A percentile compares a stretch with the other conserved stretches of the same genome.
These are phyloP conservation scores for Gymnopithys bicolor DNA, from an alignment of 2,797 vertebrate genomes.

Conservation along the genomic window DNA sequence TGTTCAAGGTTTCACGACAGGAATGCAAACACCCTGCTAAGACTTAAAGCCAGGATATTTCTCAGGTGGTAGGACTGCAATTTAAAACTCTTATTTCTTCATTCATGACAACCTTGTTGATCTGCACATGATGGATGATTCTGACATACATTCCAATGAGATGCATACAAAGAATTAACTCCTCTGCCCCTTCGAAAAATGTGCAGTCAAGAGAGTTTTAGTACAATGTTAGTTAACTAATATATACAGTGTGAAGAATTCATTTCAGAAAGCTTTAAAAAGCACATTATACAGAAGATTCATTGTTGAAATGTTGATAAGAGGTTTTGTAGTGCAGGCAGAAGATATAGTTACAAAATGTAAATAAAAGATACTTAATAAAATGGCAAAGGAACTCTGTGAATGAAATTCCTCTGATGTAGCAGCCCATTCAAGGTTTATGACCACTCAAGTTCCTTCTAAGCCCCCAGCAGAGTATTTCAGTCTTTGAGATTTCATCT, in stretches of 20 bases:
- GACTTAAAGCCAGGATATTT: conserved; percentile 12
- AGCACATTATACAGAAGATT: conserved; percentile 8
- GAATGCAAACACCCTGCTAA: conserved; percentile 42
- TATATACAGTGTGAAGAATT: conserved; percentile 20
- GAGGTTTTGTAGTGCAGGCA: background rate
- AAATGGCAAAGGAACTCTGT: background rate
- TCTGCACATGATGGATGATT: conserved; percentile 15
- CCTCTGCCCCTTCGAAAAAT: background rate
- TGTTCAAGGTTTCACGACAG: background rate
- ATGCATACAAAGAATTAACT: background rate
- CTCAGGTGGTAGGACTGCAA: conserved; percentile 22
- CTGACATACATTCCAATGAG: background rate
- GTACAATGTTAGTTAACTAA: conserved; percentile 1
- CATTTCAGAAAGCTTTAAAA: conserved; percentile 24
- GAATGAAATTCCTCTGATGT: conserved; percentile 39
- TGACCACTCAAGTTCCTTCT: background rate
- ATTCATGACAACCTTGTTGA: background rate
- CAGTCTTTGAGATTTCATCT: conserved; percentile 26
- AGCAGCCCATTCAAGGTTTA: conserved; percentile 46
- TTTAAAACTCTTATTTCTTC: conserved; percentile 54
- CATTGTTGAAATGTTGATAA: conserved; percentile 25
- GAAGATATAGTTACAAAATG: conserved; percentile 14
- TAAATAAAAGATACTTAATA: conserved; percentile 45
- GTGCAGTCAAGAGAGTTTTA: background rate
- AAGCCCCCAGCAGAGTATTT: conserved; percentile 29